Evolutionary conservation across 2,888 invertebrate genomes (phyloP).

Genomic region (Cataglyphis rosenhaueri): DNA sequence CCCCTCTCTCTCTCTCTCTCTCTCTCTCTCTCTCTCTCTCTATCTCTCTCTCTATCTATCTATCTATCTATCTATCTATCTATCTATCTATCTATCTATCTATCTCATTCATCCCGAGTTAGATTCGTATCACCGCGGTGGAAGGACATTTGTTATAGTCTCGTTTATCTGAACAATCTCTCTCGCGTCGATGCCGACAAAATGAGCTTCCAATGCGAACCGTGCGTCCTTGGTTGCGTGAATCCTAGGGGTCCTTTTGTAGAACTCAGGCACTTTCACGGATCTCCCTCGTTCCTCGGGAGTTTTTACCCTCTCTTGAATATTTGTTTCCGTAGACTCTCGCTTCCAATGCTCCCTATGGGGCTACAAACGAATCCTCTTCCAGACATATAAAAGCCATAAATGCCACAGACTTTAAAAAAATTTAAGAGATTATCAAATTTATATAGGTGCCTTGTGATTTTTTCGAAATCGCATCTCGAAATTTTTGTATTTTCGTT

Average conservation of each 20-base stretch:
- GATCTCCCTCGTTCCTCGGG: background rate
- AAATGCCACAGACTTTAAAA: background rate
- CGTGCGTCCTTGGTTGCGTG: slow-evolving; percentile 1
- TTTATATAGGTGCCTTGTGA: background rate
- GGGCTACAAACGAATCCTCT: slow-evolving; percentile 6
- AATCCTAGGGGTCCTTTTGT: slow-evolving; percentile 26
- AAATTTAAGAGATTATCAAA: background rate
- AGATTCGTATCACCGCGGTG: background rate
- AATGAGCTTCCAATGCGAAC: slow-evolving; percentile 20
- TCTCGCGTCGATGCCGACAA: slow-evolving; percentile 5
- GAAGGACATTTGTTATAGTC: background rate
- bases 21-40: background rate
- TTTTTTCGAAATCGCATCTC: background rate
- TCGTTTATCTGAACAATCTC: slow-evolving; percentile 18
- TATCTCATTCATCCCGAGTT: background rate
- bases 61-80: background rate
- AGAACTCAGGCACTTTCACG: slow-evolving; percentile 3
- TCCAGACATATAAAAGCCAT: slow-evolving; percentile 4
- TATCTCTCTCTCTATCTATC: background rate
- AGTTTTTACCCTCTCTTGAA: slow-evolving; percentile 1
- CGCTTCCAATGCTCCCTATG: slow-evolving; percentile 3
- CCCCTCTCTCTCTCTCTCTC: background rate
- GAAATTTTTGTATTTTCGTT: background rate
- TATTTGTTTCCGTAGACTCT: slow-evolving; percentile 28
- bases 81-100: background rate